Conservation (phyloP, 2,888 invertebrate genomes). For the Hemistola chrysoprasaria region DNA sequence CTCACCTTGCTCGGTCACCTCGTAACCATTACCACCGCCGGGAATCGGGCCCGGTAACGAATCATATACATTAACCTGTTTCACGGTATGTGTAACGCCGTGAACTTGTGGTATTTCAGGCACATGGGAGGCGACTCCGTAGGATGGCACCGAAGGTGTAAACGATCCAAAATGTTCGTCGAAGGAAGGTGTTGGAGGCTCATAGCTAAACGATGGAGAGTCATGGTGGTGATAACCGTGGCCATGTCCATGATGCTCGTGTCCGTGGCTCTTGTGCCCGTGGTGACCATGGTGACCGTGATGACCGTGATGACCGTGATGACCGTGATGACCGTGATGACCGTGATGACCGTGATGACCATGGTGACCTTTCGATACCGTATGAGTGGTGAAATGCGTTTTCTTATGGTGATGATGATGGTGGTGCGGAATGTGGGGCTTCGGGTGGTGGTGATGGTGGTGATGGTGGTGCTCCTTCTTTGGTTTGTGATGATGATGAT, state of each 20-base stretch:
- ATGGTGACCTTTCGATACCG: constrained; percentile 50
- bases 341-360: constrained; percentile 44
- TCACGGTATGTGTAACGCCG: constrained; percentile 61
- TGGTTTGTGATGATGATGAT: constrained; percentile 76
- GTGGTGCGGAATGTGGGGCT: constrained; percentile 55
- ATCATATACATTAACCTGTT: constrained; percentile 70
- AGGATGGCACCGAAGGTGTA: constrained; percentile 47
- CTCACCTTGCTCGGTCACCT: constrained; percentile 69
- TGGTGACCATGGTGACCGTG: constrained; percentile 39
- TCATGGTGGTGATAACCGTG: constrained; percentile 56
- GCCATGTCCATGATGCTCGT: constrained; percentile 32
- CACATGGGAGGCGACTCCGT: constrained; percentile 30
- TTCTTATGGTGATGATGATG: constrained; percentile 67
- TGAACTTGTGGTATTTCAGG: constrained; percentile 45
- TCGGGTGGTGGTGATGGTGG: constrained; percentile 57
- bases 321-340: constrained; percentile 43
- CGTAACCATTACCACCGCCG: constrained; percentile 51
- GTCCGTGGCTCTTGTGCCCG: constrained; percentile 25
- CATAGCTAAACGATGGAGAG: constrained; percentile 42
- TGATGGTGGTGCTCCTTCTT: constrained; percentile 72
- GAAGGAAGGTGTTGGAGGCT: constrained; percentile 48
- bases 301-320: constrained; percentile 37
- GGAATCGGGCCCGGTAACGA: constrained; percentile 59
- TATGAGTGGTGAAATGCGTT: constrained; percentile 48
- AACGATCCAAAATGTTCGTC: constrained; percentile 54